Base-by-base conservation (phyloP, 2,113 vertebrate genomes). In the Chaetodon auriga region DNA sequence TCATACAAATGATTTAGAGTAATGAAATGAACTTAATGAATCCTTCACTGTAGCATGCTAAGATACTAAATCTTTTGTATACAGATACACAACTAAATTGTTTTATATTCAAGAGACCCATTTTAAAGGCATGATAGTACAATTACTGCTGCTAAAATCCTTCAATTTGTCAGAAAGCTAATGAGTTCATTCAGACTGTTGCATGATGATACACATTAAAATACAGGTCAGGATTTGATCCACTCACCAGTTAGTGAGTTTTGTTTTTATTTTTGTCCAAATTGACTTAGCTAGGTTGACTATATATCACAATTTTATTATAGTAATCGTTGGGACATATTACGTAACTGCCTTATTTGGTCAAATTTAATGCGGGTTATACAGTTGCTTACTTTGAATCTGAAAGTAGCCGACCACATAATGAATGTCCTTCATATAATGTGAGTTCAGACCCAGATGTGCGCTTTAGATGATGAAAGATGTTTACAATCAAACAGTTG, bases 331-430 rank as follows among this genome's bases (percentile, higher is more conserved):
- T 36, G 45, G 3, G 14, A 68, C 14, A 51, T 1, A 54, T 66
- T 45, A 72, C 54, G 16, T 14, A 64, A 41, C 6, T 21, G 13
- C 3, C 18, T 18, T 18, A 65, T 51, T 55, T 53, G 41, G 64
- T 75, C 49, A 65, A 35, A 77, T 7, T 11, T 25, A 65, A 45
- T 35, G 21, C 45, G 36, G 18, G 4, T 45, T 61, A 68, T 41
- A 80, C n/a, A 75, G 11, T 15, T 51, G 35, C n/a, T 71, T 25
- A 41, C 12, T 12, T 23, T 54, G 45, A 75, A 78, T 53, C 13
- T 8, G 54, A 46, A 64, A 11, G 1, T 10, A 58, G 5, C 1
- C 0, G 4, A 25, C 23, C 48, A 19, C 7, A 69, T 13, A 21
- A 68, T 53, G 10, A 68, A 73, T 38, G 23, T 43, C 43, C 12